These are phyloP conservation scores for Percina caprodes DNA, from an alignment of 2,113 vertebrate genomes.

Conservation along the genomic window DNA sequence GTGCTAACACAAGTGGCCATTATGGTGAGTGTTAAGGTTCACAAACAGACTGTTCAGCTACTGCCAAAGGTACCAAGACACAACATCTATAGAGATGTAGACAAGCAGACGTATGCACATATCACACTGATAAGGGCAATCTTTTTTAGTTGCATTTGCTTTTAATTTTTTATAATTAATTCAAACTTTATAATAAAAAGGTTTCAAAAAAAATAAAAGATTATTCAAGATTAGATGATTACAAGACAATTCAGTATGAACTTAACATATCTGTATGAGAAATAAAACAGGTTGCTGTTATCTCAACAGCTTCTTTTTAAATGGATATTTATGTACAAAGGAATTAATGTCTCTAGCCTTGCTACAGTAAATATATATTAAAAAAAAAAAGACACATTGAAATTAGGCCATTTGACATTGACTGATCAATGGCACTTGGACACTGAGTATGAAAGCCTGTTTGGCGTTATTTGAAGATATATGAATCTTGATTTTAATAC, in stretches of 20 bases:
- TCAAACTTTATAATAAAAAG: background rate
- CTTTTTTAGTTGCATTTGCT: background rate
- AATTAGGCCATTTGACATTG: background rate
- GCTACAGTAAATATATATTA: background rate
- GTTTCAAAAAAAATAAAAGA: background rate
- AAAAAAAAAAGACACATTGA: background rate
- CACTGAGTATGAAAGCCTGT: background rate
- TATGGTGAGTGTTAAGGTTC: slow-evolving; percentile 88
- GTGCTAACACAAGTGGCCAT: slow-evolving; percentile 93
- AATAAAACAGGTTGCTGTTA: background rate
- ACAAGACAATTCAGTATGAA: background rate
- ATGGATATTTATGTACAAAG: background rate
- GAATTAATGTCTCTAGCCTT: too few species aligned
- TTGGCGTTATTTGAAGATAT: background rate
- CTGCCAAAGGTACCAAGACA: slow-evolving; percentile 12
- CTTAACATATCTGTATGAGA: background rate
- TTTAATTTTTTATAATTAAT: background rate
- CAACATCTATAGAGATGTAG: background rate
- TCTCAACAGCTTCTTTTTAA: slow-evolving; percentile 5
- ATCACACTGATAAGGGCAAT: background rate
- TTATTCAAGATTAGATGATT: background rate
- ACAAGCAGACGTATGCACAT: background rate
- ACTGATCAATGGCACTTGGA: background rate
- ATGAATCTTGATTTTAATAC: background rate
- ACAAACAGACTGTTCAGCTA: background rate